A percentile compares a stretch with the other conserved stretches of the same genome.
phyloP scores from a whole-genome alignment of 2,797 vertebrate species.

The Lates japonicus region DNA sequence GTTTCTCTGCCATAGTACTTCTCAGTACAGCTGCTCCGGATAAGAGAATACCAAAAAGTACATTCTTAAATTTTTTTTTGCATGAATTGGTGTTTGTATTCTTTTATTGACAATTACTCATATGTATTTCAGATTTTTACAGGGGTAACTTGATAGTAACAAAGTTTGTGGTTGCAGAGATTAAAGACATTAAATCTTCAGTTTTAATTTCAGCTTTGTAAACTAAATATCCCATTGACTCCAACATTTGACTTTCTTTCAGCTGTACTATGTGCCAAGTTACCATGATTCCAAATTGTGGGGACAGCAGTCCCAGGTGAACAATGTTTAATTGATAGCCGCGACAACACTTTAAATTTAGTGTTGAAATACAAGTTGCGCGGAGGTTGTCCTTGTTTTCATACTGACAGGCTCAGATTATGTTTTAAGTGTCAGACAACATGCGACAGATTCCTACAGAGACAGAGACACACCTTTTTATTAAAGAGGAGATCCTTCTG shows the following conservation, averaged over 20 bases:
- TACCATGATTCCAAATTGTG: not conserved
- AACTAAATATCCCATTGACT: constrained; percentile 1
- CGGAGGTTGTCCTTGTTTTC: not conserved
- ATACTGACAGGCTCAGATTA: no score
- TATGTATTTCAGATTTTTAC: not conserved
- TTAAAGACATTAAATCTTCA: not conserved
- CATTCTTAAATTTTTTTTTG: not conserved
- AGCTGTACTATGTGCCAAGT: constrained; percentile 2
- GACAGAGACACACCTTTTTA: no score
- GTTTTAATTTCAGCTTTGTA: constrained; percentile 2
- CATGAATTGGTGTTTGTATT: not conserved
- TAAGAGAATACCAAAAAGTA: not conserved
- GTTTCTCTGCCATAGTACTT: constrained; percentile 11
- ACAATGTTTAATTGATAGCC: constrained; percentile 34
- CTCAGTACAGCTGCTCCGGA: not conserved
- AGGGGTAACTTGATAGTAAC: not conserved
- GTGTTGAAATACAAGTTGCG: not conserved
- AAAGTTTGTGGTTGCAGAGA: not conserved
- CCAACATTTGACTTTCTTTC: constrained; percentile 20
- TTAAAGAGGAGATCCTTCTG: no score
- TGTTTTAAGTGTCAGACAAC: no score
- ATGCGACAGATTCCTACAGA: no score
- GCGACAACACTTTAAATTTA: constrained; percentile 34
- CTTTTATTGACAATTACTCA: not conserved
- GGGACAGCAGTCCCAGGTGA: constrained; percentile 33